These are phyloP conservation scores for Chionodraco myersi DNA, from an alignment of 2,113 vertebrate genomes.

Conservation along the genomic window DNA sequence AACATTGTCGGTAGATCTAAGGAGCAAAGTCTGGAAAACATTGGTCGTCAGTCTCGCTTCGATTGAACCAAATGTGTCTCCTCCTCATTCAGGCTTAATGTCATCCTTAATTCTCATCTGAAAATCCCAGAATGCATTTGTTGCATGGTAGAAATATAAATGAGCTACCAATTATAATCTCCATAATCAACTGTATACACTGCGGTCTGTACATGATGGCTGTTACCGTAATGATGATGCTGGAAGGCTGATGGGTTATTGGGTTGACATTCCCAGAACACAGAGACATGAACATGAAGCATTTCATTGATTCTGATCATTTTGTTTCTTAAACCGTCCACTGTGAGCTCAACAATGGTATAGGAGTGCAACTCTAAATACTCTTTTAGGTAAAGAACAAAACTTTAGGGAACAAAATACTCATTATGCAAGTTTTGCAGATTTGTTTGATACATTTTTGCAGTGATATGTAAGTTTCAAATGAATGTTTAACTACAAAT, in stretches of 20 bases:
- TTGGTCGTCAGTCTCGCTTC: not conserved
- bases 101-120: not conserved
- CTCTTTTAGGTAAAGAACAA: not conserved
- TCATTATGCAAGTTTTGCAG: not conserved
- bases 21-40: conserved; percentile 31
- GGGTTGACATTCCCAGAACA: not conserved
- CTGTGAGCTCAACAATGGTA: not conserved
- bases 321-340: not conserved
- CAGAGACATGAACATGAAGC: conserved; percentile 11
- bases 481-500: no score
- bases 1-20: conserved; percentile 17
- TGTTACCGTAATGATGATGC: conserved; percentile 13
- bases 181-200: conserved; percentile 2
- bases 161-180: conserved; percentile 2
- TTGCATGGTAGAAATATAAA: not conserved
- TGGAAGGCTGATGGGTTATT: conserved; percentile 16
- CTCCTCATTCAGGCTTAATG: conserved; percentile 15
- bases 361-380: not conserved
- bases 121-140: conserved; percentile 26
- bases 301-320: not conserved
- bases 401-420: not conserved
- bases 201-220: not conserved
- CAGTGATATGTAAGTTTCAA: no score
- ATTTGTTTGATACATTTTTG: not conserved
- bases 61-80: conserved; percentile 16